phyloP scores from a whole-genome alignment of 2,888 invertebrate species.

The Andrena fulva region DNA sequence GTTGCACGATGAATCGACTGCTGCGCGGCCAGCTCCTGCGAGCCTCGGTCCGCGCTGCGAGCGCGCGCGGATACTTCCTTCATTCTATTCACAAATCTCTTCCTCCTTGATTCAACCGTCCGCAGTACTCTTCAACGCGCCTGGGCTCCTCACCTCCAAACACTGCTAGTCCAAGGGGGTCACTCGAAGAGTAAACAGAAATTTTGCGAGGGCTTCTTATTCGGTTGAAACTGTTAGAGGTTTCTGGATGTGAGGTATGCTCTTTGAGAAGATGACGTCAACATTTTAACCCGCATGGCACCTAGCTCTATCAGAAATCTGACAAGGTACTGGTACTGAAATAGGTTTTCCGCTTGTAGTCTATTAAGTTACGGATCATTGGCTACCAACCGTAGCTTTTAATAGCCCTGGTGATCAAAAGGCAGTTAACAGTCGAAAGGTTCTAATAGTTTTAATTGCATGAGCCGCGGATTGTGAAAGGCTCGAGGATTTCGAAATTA shows the following conservation, averaged over 20 bases:
- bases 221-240: neutral
- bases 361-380: neutral
- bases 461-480: neutral
- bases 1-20: constrained; percentile 49
- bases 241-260: neutral
- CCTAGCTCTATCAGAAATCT: neutral
- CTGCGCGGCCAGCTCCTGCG: constrained; percentile 28
- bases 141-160: too few species aligned
- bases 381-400: neutral
- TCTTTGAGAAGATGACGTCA: neutral
- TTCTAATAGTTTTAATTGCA: neutral
- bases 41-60: neutral
- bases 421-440: neutral
- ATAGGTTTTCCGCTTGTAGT: too few species aligned
- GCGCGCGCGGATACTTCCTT: neutral
- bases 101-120: neutral
- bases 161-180: too few species aligned
- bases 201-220: too few species aligned
- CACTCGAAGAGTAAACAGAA: too few species aligned
- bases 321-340: neutral
- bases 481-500: neutral
- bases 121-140: too few species aligned
- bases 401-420: neutral
- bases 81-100: constrained; percentile 1
- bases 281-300: neutral